Conservation (phyloP, 1,140 invertebrate genomes). For the Cydia fagiglandana region DNA sequence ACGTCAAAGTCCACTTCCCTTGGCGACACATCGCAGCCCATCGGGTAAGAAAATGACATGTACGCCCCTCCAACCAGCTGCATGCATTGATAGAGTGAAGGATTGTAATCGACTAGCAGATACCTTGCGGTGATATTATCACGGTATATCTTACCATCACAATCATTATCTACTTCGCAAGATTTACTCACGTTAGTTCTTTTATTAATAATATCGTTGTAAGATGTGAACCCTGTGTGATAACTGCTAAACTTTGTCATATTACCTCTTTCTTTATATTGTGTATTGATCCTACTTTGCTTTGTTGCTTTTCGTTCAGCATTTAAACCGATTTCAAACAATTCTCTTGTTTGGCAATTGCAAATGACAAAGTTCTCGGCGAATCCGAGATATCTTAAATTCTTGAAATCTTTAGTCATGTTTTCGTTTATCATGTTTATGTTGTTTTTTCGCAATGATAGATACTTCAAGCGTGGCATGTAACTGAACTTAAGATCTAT, state of each 20-base stretch:
- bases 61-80: slow-evolving; percentile 42
- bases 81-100: slow-evolving; percentile 55
- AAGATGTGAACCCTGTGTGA: slow-evolving; percentile 50
- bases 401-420: slow-evolving; percentile 74
- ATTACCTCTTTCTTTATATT: slow-evolving; percentile 48
- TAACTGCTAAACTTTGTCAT: slow-evolving; percentile 31
- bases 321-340: slow-evolving; percentile 67
- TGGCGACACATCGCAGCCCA: slow-evolving; percentile 41
- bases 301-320: neutral
- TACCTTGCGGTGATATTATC: slow-evolving; percentile 41
- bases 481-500: slow-evolving; percentile 59
- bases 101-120: slow-evolving; percentile 57
- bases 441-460: slow-evolving; percentile 77
- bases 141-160: neutral
- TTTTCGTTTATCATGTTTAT: slow-evolving; percentile 76
- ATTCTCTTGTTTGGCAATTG: slow-evolving; percentile 72
- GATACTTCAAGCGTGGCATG: slow-evolving; percentile 63
- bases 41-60: slow-evolving; percentile 45
- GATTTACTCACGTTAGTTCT: neutral
- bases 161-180: neutral
- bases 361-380: slow-evolving; percentile 79
- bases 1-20: slow-evolving; percentile 43
- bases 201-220: slow-evolving; percentile 46
- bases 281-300: neutral
- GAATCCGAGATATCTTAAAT: slow-evolving; percentile 65